These are phyloP conservation scores for Macrotus californicus DNA, from an alignment of 2,113 vertebrate species.

Conservation along the genomic window DNA sequence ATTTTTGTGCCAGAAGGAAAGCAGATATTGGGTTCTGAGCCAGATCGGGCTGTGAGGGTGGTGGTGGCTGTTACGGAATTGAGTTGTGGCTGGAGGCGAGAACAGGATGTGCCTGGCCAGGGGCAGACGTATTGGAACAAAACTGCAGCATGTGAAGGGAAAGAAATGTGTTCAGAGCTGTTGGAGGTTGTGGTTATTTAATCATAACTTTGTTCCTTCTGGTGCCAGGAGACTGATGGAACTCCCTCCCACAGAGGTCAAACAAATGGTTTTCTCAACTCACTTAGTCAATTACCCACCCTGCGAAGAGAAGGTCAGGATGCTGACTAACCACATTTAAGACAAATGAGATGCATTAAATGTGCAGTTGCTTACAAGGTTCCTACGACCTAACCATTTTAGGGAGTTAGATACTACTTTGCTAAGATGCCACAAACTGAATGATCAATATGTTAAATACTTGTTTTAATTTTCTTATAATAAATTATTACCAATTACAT, in stretches of 20 bases:
- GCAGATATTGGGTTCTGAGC: constrained; percentile 2
- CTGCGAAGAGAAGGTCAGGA: constrained; percentile 55
- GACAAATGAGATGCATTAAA: constrained; percentile 56
- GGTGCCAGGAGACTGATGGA: constrained; percentile 45
- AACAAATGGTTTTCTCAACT: constrained; percentile 56
- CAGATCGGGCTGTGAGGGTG: constrained; percentile 22
- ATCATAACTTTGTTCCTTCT: constrained; percentile 56
- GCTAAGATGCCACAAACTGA: background rate
- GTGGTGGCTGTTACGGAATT: background rate
- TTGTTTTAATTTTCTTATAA: background rate
- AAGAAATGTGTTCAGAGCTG: constrained; percentile 7
- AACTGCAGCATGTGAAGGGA: constrained; percentile 1
- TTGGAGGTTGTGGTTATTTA: constrained; percentile 60
- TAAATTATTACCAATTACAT: background rate
- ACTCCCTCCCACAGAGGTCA: constrained; percentile 57
- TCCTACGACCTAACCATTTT: background rate
- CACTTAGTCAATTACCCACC: constrained; percentile 54
- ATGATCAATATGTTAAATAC: background rate
- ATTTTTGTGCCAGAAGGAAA: constrained; percentile 49
- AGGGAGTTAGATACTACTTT: background rate
- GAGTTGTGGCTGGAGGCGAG: constrained; percentile 36
- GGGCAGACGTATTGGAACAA: background rate
- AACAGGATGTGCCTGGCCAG: constrained; percentile 45
- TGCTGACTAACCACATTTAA: constrained; percentile 62
- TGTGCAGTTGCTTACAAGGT: constrained; percentile 2